phyloP scores from a whole-genome alignment of 2,888 invertebrate genomes.

The Caenorhabditis wallacei region DNA sequence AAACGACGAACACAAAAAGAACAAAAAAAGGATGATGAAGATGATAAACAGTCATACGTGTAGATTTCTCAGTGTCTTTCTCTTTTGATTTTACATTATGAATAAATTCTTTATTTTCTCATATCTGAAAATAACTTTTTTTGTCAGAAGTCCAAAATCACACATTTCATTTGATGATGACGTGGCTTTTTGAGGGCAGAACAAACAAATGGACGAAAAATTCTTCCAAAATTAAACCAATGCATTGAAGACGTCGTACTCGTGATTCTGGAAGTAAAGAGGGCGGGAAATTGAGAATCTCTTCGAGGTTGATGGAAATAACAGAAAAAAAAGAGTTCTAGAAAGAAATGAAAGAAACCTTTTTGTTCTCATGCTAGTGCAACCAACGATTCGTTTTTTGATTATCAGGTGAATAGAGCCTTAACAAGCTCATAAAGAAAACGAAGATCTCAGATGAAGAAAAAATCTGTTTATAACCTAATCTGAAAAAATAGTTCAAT shows the following conservation, averaged over 20 bases:
- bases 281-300: conserved; percentile 53
- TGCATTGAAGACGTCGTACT: conserved; percentile 33
- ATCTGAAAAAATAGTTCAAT: conserved; percentile 46
- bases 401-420: conserved; percentile 44
- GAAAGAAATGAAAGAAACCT: conserved; percentile 24
- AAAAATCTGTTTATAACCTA: conserved; percentile 29
- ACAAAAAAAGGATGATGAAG: conserved; percentile 31
- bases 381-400: conserved; percentile 14
- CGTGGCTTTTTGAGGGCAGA: conserved; percentile 38
- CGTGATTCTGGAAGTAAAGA: conserved; percentile 45
- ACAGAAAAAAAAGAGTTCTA: conserved; percentile 26
- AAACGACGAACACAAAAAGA: conserved; percentile 21
- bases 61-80: conserved; percentile 42
- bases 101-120: background rate
- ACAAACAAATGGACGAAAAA: conserved; percentile 31
- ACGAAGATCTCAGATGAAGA: background rate
- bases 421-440: conserved; percentile 39
- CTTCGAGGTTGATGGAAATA: conserved; percentile 6
- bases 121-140: background rate
- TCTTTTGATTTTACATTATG: conserved; percentile 12
- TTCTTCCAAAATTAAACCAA: conserved; percentile 49
- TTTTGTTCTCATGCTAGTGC: conserved; percentile 36
- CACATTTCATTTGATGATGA: conserved; percentile 5
- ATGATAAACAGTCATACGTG: conserved; percentile 65
- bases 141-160: background rate